Percentiles rank a stretch among this genome's conserved stretches.
Conservation (phyloP, 1,140 invertebrate species). For the Drosophila busckii region DNA sequence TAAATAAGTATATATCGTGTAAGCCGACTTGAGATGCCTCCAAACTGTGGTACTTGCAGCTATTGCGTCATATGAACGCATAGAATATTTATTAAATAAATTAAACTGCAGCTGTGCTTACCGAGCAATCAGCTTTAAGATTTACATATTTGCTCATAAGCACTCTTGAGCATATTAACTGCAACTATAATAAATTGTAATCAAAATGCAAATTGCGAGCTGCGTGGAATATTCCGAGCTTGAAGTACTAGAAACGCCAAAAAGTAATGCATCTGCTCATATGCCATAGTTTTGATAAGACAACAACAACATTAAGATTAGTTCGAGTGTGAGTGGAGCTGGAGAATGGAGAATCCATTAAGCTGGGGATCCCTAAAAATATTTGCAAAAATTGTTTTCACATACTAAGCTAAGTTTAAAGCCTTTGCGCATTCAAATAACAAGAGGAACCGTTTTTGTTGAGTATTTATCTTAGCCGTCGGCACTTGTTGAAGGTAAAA, state of each 20-base stretch:
- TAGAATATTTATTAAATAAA: slow-evolving; percentile 28
- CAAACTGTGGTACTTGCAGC: slow-evolving; percentile 13
- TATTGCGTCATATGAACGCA: slow-evolving; percentile 20
- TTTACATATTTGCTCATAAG: slow-evolving; percentile 24
- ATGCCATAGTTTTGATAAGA: no score
- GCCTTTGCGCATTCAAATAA: no score
- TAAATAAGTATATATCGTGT: slow-evolving; percentile 44
- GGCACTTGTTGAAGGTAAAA: slow-evolving; percentile 17
- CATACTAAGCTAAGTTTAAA: no score
- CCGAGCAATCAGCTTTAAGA: slow-evolving; percentile 12
- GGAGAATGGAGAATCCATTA: no score
- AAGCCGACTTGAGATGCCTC: slow-evolving; percentile 5
- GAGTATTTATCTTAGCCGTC: slow-evolving; percentile 12
- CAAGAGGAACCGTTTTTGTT: not conserved
- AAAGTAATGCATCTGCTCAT: no score
- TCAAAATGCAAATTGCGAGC: slow-evolving; percentile 22
- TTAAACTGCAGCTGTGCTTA: slow-evolving; percentile 3
- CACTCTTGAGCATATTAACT: not conserved
- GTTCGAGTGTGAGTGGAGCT: no score
- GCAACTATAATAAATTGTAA: slow-evolving; percentile 17
- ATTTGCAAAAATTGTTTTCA: no score
- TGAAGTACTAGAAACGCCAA: no score
- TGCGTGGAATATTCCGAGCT: no score
- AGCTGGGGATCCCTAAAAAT: no score
- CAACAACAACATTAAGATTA: no score